Base-by-base conservation (phyloP, 2,888 invertebrate genomes). In the Boloria selene region DNA sequence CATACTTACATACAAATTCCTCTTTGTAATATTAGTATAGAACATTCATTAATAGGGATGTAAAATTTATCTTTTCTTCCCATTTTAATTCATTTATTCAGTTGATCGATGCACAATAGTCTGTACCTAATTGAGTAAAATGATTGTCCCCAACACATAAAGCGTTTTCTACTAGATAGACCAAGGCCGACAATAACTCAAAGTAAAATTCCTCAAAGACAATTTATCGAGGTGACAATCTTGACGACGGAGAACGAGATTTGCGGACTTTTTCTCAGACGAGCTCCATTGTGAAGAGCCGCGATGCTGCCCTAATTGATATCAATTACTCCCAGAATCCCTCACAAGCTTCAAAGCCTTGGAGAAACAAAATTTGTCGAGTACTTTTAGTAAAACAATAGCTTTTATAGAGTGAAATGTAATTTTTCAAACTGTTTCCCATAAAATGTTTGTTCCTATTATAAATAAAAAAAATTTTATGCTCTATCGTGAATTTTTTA, bases 291-390 rank as follows among this genome's bases (percentile, higher is more conserved):
- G 84, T 81, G 77, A 77, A 74, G 74, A 73, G 78, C 76, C 73
- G 80, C 79, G 73, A 75, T 79, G 74, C 76, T 78, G 74, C 72
- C 80, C 79, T 86, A 87, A 88, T 87, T 88, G 86, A 86, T 88
- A 87, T 85, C 87, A 88, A 88, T 88, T 88, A 85, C 80, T 52
- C 61, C 42, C 45, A 42, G 52, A 66, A 64, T 69, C 54, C 56
- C 60, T 38, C 55, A 64, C 60, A 22, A 18, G 44, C 61, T 38
- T 52, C 51, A 10, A 31, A 38, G 22, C 14, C 31, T 56, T 7
- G 22, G 22, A 26, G 10, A 10, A 38, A 10, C n/a, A 26, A 56
- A 56, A 56, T 56, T 56, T 56, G 16, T 2, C 1, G 16, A 45
- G 13, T 4, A 45, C 26, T 56, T 56, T 45, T 18, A 44, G 18